A percentile compares a stretch with the other conserved stretches of the same genome.
These are phyloP conservation scores for Thera britannica DNA, from an alignment of 2,888 invertebrate species.

Conservation along the genomic window DNA sequence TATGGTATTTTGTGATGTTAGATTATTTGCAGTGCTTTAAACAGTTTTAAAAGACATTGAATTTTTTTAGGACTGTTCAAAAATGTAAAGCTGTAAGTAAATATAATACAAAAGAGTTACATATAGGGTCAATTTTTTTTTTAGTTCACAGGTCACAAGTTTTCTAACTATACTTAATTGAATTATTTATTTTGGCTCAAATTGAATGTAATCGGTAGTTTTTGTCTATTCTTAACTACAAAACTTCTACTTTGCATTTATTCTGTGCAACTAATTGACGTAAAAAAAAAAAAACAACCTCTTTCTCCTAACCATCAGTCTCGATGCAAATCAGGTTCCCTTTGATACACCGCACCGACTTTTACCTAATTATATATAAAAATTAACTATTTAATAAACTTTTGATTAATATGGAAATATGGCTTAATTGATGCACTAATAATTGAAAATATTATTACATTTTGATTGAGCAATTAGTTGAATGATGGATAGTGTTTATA, in stretches of 20 bases:
- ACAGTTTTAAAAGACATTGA: too few relatives aligned
- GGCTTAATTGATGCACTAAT: conserved; percentile 60
- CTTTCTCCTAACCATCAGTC: conserved; percentile 19
- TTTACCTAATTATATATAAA: conserved; percentile 65
- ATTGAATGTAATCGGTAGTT: background rate
- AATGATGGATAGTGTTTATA: conserved; percentile 25
- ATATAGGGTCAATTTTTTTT: too few relatives aligned
- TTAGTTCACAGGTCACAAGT: too few relatives aligned
- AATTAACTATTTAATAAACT: conserved; percentile 43
- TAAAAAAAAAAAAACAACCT: conserved; percentile 12
- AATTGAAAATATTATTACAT: conserved; percentile 59
- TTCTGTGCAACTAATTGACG: background rate
- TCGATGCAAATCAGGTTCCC: conserved; percentile 31
- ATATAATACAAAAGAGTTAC: too few relatives aligned
- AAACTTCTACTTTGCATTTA: background rate
- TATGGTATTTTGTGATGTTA: too few relatives aligned
- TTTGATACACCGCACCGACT: conserved; percentile 62
- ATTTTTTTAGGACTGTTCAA: too few relatives aligned
- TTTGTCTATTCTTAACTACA: background rate
- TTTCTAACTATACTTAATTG: too few relatives aligned
- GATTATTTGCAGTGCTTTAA: too few relatives aligned
- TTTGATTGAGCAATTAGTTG: conserved; percentile 64
- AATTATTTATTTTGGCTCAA: too few relatives aligned
- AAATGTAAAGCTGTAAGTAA: too few relatives aligned
- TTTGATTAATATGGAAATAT: conserved; percentile 63